Base-by-base conservation (phyloP, 2,888 invertebrate genomes). In the Cetonia aurata region DNA sequence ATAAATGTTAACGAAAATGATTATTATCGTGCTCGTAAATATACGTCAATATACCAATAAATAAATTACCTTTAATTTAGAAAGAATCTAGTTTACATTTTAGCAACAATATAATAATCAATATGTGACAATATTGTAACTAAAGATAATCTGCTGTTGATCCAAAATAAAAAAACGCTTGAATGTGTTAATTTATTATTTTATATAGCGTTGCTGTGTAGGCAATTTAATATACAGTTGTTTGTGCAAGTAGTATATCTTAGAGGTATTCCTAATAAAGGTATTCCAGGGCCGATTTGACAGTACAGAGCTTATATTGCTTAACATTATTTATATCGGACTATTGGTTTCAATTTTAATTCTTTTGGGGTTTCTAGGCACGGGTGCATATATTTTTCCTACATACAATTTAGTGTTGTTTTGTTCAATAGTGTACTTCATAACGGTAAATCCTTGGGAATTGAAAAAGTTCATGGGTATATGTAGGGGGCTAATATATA, bases 111-210 rank as follows among this genome's bases (percentile, higher is more conserved):
- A 76, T 73, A 70, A 80, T 82, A 82, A 83, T 82, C 81, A 82
- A 77, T 81, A 80, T 82, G 80, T 82, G 83, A 83, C 83, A 83
- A 83, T 83, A 83, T 81, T 79, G 68, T 75, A 79, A 80, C 72
- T 73, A 79, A 67, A 73, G 77, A 76, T 75, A 75, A 77, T 77
- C 80, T 78, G 78, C 79, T 80, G 80, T 81, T 81, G 79, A 79
- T 79, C 80, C 77, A 79, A 81, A 79, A 81, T 78, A 71, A 65
- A 72, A 37, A 10, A 79, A 79, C 77, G 81, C 81, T 81, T 80
- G 80, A 65, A 50, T 79, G 79, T 79, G 80, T 78, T 78, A 72
- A 74, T 72, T 59, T 50, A 37, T 70, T 37, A 9, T 55, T 13
- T 62, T 70, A 55, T 52, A 4, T 44, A 15, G 10, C 42, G 48